Evolutionary conservation across 2,113 vertebrate species (phyloP), one percentile per base, ranked within the genome.

Genomic region (Nothobranchius furzeri): DNA sequence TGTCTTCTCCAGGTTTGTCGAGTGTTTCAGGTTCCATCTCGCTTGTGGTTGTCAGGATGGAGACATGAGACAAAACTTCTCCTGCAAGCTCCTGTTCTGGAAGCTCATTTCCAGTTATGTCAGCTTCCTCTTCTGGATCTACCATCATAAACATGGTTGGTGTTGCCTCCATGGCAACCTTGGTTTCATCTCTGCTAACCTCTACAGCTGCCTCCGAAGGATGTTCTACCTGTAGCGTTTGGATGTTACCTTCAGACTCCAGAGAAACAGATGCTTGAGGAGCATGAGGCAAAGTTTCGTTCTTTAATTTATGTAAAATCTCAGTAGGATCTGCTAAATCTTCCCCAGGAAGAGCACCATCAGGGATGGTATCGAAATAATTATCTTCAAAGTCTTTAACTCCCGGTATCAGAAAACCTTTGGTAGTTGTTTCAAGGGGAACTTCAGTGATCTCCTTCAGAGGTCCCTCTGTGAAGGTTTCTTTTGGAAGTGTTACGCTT

Each of bases 41-140:
- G 52, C 70, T 1, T 14, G 36, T 30, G 30, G 30, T 30, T 30
- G 30, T 30, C 15, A 50, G 42, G 20, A 68, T 14, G 7, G 51
- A 58, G 2, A 14, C 15, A 9, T 67, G 35, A 2, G 78, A 74
- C 3, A 59, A 43, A 64, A 24, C 57, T 11, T 76, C 53, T 10
- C 7, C 36, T 37, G 62, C 14, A 24, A 24, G 20, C 61, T 69
- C 62, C 43, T 42, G 49, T 35, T 55, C 73, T 63, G 57, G 60
- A 70, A 47, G 50, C 40, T 68, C 56, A 10, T 25, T 47, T 47
- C 68, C 36, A 30, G 30, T 30, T 30, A 30, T 30, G 2, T 30
- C 30, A 17, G 2, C 6, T 12, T 71, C 67, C 46, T 57, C 49
- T 66, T 82, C 77, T 64, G 40, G 12, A 5, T 77, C 45, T 13